Evolutionary conservation across 2,888 invertebrate species (phyloP).

Genomic region (Microplitis deprimator): DNA sequence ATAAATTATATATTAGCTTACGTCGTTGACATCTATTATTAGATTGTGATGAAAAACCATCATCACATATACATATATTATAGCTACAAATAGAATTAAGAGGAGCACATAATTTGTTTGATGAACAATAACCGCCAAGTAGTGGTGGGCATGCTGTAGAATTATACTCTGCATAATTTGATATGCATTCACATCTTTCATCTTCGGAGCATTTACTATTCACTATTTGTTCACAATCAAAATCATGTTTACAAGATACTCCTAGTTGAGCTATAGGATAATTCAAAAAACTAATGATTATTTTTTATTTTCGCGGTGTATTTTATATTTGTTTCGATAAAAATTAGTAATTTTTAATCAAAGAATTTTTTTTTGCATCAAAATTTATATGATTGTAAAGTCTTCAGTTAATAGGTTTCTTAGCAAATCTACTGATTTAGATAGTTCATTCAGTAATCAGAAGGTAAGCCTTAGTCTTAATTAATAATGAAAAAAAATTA

Average conservation of each 20-base stretch:
- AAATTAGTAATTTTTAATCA: neutral
- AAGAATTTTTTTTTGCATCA: too few species aligned
- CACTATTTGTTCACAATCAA: neutral
- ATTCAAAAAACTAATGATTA: constrained; percentile 7
- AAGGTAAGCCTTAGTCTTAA: too few species aligned
- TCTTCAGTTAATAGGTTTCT: too few species aligned
- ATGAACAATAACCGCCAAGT: neutral
- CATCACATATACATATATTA: neutral
- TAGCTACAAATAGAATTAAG: neutral
- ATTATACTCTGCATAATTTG: neutral
- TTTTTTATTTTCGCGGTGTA: too few species aligned
- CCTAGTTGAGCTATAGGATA: neutral
- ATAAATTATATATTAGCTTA: neutral
- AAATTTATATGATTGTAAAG: too few species aligned
- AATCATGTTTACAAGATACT: neutral
- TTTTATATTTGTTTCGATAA: too few species aligned
- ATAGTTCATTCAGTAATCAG: too few species aligned
- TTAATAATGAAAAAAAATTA: too few species aligned
- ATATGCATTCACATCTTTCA: neutral
- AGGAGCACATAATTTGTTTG: neutral
- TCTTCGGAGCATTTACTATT: neutral
- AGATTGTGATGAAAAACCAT: neutral
- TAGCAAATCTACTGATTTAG: too few species aligned
- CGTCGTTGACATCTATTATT: neutral
- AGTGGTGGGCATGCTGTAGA: neutral